Evolutionary conservation across 2,888 invertebrate species (phyloP), one percentile per base, ranked within the genome.

Genomic region (Corbicula japonica): DNA sequence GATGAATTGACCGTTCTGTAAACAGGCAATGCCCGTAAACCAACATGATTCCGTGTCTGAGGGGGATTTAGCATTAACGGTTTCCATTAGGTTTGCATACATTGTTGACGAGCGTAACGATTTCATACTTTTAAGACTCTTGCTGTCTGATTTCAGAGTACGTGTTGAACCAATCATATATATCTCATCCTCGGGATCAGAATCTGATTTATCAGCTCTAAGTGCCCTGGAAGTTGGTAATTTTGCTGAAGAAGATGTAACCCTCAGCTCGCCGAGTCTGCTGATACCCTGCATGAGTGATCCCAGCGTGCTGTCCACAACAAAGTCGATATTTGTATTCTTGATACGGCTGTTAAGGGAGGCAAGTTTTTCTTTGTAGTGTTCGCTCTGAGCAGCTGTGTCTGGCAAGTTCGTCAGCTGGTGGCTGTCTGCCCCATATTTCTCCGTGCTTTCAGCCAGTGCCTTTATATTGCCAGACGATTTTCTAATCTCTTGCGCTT

Each of bases 1-100:
- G 2, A 87, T 46, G 23, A 80, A 70, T n/a, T 58, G 34, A 1
- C 76, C 80, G 32, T 77, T 70, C 10, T 82, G 75, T 12, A 85
- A 38, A n/a, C 65, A 71, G 18, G 69, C 66, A n/a, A 85, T 76
- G 8, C 87, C 87, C 0, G 87, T 87, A 38, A 87, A 81, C 81
- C 82, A 83, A 60, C 86, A 84, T 8, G 60, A 41, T 23, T 83
- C 74, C n/a, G 52, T 69, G 44, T 87, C 87, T 21, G 83, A 70
- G 6, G 74, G 41, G 0, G 86, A 71, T 8, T 71, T 50, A 1
- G 70, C 83, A n/a, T 41, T 61, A 34, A 82, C 72, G 2, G 60
- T 69, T 26, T 30, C 56, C 10, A 61, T 34, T 26, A 52, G 41
- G 15, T 61, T 63, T n/a, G 77, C 81, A 21, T 60, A 58, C 18